A percentile compares a stretch with the other conserved stretches of the same genome.
Evolutionary conservation across 2,113 vertebrate species (phyloP).

Genomic region (Eurystomus gularis): DNA sequence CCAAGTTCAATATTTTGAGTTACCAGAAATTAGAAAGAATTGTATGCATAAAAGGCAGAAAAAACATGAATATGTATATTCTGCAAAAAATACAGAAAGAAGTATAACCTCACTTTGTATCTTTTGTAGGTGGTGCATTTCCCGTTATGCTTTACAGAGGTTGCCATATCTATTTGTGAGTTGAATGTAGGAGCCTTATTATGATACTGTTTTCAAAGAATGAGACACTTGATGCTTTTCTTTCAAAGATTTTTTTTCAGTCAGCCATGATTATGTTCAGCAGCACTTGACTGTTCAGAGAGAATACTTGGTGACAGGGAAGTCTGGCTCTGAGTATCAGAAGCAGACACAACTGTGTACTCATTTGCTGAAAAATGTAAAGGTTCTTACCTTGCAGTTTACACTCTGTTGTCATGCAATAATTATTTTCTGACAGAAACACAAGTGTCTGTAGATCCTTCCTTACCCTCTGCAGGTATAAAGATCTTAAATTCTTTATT

Average conservation of each 20-base stretch:
- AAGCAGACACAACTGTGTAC: conserved; percentile 21
- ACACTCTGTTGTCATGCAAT: neutral
- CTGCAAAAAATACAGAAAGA: neutral
- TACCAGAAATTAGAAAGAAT: neutral
- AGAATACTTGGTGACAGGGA: neutral
- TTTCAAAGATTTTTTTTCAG: conserved; percentile 23
- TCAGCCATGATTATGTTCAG: neutral
- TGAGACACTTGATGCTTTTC: neutral
- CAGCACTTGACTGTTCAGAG: conserved; percentile 11
- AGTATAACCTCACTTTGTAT: neutral
- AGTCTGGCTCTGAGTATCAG: neutral
- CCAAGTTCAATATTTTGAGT: neutral
- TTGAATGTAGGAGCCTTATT: neutral
- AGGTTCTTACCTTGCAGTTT: conserved; percentile 40
- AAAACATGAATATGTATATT: neutral
- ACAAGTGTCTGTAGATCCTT: conserved; percentile 6
- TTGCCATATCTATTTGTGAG: neutral
- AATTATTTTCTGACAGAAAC: conserved; percentile 42
- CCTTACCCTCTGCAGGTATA: neutral
- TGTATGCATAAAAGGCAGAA: neutral
- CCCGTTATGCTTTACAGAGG: neutral
- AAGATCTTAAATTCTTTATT: neutral
- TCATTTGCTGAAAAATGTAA: conserved; percentile 3
- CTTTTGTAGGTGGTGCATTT: neutral
- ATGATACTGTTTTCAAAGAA: neutral